phyloP scores from a whole-genome alignment of 2,113 vertebrate species.

The Furnarius figulus region DNA sequence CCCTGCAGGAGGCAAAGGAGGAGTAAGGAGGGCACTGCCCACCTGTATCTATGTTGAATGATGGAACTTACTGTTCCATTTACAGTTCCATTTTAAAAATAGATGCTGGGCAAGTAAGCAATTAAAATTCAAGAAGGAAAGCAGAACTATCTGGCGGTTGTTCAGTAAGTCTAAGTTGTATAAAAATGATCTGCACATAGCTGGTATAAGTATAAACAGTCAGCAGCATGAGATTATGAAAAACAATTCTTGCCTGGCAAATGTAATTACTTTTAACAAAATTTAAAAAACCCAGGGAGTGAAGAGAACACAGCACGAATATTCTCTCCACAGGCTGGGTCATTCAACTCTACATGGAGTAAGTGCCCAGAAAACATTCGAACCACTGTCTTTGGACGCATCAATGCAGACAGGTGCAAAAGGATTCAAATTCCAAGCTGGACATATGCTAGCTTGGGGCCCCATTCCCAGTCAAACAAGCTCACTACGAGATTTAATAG shows the following conservation, averaged over 20 bases:
- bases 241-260: conserved; percentile 56
- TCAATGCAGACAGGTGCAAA: background rate
- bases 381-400: accelerated
- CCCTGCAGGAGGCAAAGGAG: background rate
- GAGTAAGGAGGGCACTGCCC: background rate
- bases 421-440: background rate
- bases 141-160: conserved; percentile 57
- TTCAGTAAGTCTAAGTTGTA: conserved; percentile 56
- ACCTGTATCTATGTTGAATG: background rate
- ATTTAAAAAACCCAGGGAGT: background rate
- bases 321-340: background rate
- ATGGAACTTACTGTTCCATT: conserved; percentile 45
- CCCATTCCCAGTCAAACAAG: background rate
- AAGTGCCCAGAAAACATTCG: background rate
- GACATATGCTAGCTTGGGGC: background rate
- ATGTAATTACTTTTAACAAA: conserved; percentile 42
- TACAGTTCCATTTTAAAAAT: conserved; percentile 61
- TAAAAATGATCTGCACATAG: conserved; percentile 58
- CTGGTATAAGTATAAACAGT: conserved; percentile 56
- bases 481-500: background rate
- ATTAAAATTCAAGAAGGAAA: conserved; percentile 68
- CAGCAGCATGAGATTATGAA: conserved; percentile 38
- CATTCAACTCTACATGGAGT: background rate
- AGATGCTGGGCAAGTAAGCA: conserved; percentile 53
- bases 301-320: background rate